Percentiles rank a stretch among this genome's conserved stretches.
Evolutionary conservation across 2,797 vertebrate species (phyloP).

Genomic region (Cercopithecus diana): DNA sequence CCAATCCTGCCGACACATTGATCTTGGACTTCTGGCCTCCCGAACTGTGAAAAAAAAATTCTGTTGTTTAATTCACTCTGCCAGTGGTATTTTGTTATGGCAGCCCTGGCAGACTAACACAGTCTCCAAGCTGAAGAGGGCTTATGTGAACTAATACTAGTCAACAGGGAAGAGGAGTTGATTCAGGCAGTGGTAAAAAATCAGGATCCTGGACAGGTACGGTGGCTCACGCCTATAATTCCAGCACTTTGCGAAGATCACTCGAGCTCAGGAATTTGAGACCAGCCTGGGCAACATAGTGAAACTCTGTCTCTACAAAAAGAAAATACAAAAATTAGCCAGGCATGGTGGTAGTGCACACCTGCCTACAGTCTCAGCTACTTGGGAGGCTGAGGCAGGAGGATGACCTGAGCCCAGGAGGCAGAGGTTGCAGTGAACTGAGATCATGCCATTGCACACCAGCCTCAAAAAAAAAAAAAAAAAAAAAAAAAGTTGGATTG

Average conservation of each 20-base stretch:
- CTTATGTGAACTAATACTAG: not conserved
- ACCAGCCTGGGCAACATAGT: no score
- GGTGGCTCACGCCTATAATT: no score
- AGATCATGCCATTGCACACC: not conserved
- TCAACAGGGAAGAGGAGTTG: not conserved
- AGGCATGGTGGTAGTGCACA: no score
- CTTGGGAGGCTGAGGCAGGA: not conserved
- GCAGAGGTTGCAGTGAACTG: not conserved
- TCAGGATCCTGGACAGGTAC: not conserved
- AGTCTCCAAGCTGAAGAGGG: not conserved
- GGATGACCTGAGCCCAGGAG: not conserved
- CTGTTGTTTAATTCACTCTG: not conserved
- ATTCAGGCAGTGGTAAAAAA: accelerated
- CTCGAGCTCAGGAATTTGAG: no score
- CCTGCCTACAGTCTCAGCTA: not conserved
- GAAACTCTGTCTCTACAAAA: no score
- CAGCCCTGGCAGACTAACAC: not conserved
- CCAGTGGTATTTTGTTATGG: not conserved
- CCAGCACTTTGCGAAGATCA: no score
- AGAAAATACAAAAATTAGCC: no score
- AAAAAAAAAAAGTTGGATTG: not conserved
- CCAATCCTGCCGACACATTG: not conserved
- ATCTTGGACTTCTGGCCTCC: not conserved
- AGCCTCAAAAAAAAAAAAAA: not conserved
- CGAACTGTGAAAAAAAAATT: not conserved